These are phyloP conservation scores for Cyprinodon variegatus DNA, from an alignment of 2,113 vertebrate genomes.

Conservation along the genomic window DNA sequence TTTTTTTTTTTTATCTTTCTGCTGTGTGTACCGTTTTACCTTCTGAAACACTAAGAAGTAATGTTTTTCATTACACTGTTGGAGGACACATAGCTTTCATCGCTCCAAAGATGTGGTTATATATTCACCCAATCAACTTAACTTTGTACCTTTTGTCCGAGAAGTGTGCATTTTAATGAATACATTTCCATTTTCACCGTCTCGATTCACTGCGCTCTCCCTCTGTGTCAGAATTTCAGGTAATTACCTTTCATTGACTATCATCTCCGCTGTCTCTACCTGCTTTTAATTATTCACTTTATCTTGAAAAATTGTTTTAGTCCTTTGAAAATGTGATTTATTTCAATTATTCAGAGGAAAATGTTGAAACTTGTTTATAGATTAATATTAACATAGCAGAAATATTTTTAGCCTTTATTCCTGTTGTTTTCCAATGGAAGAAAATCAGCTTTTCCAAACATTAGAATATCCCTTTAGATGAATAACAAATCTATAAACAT, in stretches of 20 bases:
- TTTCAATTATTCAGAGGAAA: neutral
- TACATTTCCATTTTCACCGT: neutral
- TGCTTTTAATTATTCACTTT: neutral
- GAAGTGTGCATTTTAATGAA: slow-evolving; percentile 2
- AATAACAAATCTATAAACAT: no score
- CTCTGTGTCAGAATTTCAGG: slow-evolving; percentile 7
- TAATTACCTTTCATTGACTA: slow-evolving; percentile 37
- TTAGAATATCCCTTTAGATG: neutral
- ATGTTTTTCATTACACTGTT: neutral
- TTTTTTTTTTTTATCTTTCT: neutral
- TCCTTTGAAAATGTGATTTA: neutral
- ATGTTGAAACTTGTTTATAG: neutral
- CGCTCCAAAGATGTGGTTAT: slow-evolving; percentile 25
- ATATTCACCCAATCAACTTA: neutral
- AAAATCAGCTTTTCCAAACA: neutral
- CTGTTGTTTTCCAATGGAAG: neutral
- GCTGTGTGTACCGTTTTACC: neutral
- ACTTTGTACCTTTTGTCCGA: neutral
- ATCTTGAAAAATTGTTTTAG: neutral
- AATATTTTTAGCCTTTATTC: neutral
- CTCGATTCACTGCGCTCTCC: neutral
- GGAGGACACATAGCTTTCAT: neutral
- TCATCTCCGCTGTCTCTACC: neutral
- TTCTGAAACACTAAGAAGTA: neutral
- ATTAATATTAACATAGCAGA: neutral